Evolutionary conservation across 2,888 invertebrate species (phyloP), one percentile per base, ranked within the genome.

Genomic region (Ophion ventricosus): DNA sequence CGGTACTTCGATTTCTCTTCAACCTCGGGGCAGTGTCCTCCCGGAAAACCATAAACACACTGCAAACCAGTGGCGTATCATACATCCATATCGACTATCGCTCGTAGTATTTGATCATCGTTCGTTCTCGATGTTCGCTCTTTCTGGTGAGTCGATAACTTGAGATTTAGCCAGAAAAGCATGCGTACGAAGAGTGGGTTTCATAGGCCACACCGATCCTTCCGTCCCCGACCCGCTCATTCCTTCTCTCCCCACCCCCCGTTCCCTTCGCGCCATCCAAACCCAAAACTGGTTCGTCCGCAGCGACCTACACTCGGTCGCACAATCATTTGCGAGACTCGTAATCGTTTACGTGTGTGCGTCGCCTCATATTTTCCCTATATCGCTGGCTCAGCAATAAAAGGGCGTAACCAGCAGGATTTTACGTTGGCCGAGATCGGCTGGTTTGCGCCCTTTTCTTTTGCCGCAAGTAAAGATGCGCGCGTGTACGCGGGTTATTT

Each of bases 91-190:
- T 57, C 40, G 64, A 73, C 56, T n/a, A 57, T 35, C 35, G 78
- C 64, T 82, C 75, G 70, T 82, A 76, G 64, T 66, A 66, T 78
- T 74, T 82, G 82, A 82, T 84, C 84, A 82, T 84, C 84, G 76
- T 82, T 84, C 84, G 78, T 79, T 66, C 78, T 76, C 74, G 75
- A 72, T 72, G 61, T 57, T 40, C 73, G 66, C 73, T 64, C 80
- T 78, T 69, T 77, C 80, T 70, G 77, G 78, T 77, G 79, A 84
- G 82, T 86, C 83, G 84, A 87, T 86, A 86, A 87, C 87, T 85
- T 87, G 80, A 80, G 85, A 87, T 87, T 87, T 86, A 73, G 84
- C 67, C 66, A 70, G 79, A 81, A 85, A 82, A 73, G 77, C 73
- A 69, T 79, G 85, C 79, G 86, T 83, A 49, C 49, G 83, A 84